phyloP scores from a whole-genome alignment of 2,113 vertebrate species.

The Physeter macrocephalus region DNA sequence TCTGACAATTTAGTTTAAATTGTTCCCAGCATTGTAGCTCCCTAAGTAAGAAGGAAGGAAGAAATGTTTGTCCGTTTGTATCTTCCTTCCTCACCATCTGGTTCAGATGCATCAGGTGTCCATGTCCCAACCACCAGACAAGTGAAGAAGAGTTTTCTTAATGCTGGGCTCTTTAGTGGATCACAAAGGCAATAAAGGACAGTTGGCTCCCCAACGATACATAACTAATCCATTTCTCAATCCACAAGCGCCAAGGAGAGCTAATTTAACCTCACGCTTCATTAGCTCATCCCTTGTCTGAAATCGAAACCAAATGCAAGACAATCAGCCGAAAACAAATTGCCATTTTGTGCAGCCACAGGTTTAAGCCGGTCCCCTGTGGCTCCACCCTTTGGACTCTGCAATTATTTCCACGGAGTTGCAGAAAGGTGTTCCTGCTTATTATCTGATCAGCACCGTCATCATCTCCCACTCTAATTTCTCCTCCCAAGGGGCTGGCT shows the following conservation, averaged over 20 bases:
- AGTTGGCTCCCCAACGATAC: not conserved
- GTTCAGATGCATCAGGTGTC: not conserved
- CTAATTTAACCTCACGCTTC: slow-evolving; percentile 58
- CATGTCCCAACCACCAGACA: not conserved
- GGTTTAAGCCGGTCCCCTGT: not conserved
- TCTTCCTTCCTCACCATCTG: not conserved
- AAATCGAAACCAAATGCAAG: slow-evolving; percentile 26
- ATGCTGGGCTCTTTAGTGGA: not conserved
- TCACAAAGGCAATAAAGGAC: not conserved
- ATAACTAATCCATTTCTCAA: slow-evolving; percentile 40
- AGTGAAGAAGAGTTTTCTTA: not conserved
- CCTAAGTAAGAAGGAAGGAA: not conserved
- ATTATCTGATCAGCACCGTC: not conserved
- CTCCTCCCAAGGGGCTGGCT: not conserved
- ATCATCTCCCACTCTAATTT: not conserved
- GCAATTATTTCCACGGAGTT: not conserved
- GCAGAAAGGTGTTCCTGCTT: not conserved
- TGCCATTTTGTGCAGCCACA: not conserved
- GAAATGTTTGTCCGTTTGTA: not conserved
- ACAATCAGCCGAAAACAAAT: not conserved
- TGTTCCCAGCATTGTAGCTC: not conserved
- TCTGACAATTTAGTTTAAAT: not conserved
- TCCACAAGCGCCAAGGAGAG: not conserved
- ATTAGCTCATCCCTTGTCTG: slow-evolving; percentile 46
- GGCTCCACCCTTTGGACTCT: not conserved